These are phyloP conservation scores for Daboia siamensis DNA, from an alignment of 2,113 vertebrate species.

Conservation along the genomic window DNA sequence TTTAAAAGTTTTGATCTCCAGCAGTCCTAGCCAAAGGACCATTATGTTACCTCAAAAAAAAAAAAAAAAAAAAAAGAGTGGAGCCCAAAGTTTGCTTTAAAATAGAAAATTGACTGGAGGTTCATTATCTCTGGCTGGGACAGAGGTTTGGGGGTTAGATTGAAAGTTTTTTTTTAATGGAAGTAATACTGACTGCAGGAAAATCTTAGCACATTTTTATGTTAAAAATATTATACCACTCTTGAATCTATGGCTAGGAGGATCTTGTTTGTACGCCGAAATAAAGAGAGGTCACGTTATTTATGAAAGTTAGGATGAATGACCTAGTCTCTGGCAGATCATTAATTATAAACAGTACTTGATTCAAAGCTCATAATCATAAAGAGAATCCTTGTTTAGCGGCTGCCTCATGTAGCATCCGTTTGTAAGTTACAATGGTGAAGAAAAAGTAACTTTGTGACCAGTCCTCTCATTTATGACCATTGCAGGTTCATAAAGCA, in stretches of 20 bases:
- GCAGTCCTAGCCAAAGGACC: constrained; percentile 13
- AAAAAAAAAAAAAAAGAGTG: background rate
- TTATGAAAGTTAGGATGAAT: constrained; percentile 18
- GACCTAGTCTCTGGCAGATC: background rate
- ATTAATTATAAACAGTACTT: background rate
- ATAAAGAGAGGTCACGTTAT: background rate
- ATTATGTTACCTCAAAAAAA: background rate
- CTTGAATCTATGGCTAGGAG: background rate
- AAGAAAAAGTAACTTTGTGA: background rate
- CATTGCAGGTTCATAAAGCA: background rate
- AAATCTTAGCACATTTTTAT: background rate
- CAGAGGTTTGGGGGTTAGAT: background rate
- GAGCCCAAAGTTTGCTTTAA: constrained; percentile 24
- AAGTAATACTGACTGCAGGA: background rate
- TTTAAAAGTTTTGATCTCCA: constrained; percentile 29
- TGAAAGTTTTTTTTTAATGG: background rate
- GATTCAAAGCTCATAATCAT: background rate
- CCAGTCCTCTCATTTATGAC: background rate
- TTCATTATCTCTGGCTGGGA: constrained; percentile 23
- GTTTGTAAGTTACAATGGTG: background rate
- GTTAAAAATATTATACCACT: background rate
- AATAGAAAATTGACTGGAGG: constrained; percentile 18
- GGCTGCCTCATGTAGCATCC: background rate
- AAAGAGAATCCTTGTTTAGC: background rate
- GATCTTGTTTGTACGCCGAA: background rate